Base-by-base conservation (phyloP, 2,797 vertebrate species). In the Sebastes oblongus region DNA sequence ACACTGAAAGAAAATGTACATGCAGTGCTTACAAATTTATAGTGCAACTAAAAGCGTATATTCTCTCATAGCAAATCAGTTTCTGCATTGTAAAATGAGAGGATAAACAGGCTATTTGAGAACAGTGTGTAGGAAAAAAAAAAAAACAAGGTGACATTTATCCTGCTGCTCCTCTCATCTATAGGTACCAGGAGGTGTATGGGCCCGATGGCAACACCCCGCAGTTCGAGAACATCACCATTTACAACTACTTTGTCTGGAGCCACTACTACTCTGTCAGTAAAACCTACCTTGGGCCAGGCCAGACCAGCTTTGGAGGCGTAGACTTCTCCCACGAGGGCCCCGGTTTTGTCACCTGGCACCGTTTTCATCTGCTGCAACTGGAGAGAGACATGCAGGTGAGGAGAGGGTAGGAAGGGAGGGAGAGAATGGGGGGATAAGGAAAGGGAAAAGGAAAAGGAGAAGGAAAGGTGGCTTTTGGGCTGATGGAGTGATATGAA, bases 201-300 rank as follows among this genome's bases (percentile, higher is more conserved):
- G 96, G 97, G 20, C 94, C 96, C 0, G 97, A 98, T n/a, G 96
- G 96, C 77, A 97, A 94, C 88, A 97, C 93, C 4, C 95, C 96
- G 1, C 97, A 98, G 81, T 98, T 98, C 18, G 96, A 99, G 88
- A 98, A 99, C 88, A 95, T 98, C 88, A 96, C 98, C 61, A 95
- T 99, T 90, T 99, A 98, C 89, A 98, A 99, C 89, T 98, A 97
- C 88, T 99, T 99, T 92, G 98, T 99, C 52, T 99, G 98, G 98
- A 97, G 96, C 68, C 98, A 99, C 88, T 99, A 98, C 80, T 99
- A 97, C 83, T 99, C 98, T 1, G 97, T 99, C 71, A 96, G 97
- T 86, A 98, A 98, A 92, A 98, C 98, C 22, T 99, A 95, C 91
- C 96, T 99, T 82, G 98, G 98, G 5, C 34, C 79, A 0, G 98